Percentiles rank a stretch among this genome's conserved stretches.
Conservation (phyloP, 2,797 vertebrate species). For the Linurgus olivaceus region DNA sequence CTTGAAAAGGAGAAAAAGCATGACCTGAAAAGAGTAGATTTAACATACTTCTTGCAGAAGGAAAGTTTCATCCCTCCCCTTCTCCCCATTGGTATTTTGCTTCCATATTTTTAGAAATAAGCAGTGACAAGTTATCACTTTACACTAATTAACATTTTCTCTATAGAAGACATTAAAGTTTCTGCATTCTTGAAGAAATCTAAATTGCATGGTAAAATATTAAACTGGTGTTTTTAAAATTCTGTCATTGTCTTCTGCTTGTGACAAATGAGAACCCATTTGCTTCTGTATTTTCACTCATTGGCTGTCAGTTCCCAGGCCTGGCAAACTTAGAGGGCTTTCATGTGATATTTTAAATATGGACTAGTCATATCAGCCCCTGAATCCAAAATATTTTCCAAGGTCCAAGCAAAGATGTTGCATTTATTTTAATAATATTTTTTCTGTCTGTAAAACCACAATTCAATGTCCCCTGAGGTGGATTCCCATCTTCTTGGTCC, state of each 20-base stretch:
- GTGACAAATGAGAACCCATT: not conserved
- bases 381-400: not conserved
- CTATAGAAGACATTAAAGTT: not conserved
- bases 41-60: not conserved
- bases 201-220: constrained; percentile 6
- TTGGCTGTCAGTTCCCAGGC: not conserved
- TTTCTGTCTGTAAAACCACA: not conserved
- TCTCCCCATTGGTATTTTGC: not conserved
- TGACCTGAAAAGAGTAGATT: not conserved
- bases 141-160: not conserved
- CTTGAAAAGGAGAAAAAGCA: not conserved
- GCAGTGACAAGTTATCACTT: not conserved
- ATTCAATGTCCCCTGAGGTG: not conserved
- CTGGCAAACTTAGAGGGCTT: not conserved
- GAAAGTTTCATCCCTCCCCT: not conserved
- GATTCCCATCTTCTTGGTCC: not conserved
- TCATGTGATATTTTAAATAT: not conserved
- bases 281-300: not conserved
- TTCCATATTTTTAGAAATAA: not conserved
- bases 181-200: not conserved
- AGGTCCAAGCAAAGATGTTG: not conserved
- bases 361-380: not conserved
- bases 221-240: not conserved
- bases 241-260: not conserved
- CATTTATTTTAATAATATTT: not conserved